Conservation (phyloP, 2,113 vertebrate species). For the Alligator sinensis region DNA sequence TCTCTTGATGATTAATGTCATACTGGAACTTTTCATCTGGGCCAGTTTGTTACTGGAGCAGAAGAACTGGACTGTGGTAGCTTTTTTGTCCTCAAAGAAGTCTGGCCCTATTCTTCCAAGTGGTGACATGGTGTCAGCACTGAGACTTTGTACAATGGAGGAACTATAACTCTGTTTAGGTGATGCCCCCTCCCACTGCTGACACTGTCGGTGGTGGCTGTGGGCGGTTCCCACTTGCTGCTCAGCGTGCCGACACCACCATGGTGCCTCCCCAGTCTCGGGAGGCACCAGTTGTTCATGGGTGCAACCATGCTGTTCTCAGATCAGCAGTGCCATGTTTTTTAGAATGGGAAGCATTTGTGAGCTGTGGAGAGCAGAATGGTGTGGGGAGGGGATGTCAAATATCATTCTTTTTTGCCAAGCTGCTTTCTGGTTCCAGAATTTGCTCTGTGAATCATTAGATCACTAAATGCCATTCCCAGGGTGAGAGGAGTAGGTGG, state of each 20-base stretch:
- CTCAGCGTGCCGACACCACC: neutral
- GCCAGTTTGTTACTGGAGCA: neutral
- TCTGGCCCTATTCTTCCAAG: neutral
- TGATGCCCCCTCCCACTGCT: fast-evolving
- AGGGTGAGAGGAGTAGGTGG: neutral
- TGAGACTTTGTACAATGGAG: neutral
- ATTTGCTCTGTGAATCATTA: fast-evolving
- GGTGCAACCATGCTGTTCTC: neutral
- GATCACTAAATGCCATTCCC: fast-evolving
- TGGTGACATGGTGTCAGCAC: neutral
- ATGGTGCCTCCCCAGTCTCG: neutral
- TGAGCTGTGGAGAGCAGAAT: neutral
- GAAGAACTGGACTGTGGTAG: neutral
- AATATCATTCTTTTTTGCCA: neutral
- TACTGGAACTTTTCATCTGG: neutral
- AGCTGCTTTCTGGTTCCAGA: neutral
- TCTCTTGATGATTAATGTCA: neutral
- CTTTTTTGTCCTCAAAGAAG: neutral
- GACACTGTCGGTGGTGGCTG: fast-evolving
- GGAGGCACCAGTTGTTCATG: too few species aligned
- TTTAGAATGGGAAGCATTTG: neutral
- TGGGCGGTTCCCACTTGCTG: neutral
- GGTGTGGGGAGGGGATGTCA: neutral
- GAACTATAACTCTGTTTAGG: neutral
- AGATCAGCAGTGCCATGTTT: neutral